Evolutionary conservation across 2,888 invertebrate genomes (phyloP), one percentile per base, ranked within the genome.

Genomic region (Meliscaeva auricollis): DNA sequence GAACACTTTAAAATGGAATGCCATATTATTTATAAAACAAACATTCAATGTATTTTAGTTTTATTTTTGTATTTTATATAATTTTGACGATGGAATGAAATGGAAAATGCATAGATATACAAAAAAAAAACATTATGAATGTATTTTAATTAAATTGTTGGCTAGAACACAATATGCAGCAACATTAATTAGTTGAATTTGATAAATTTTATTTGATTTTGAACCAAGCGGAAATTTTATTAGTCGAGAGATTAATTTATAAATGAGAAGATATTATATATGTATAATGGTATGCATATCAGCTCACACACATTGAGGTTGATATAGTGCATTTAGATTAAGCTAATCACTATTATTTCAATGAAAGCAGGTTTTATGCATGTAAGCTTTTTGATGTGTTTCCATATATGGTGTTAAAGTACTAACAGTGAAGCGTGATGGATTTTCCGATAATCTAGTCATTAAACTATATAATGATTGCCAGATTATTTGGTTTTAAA

Each of bases 101-200:
- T n/a, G n/a, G n/a, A n/a, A n/a, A n/a, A n/a, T 35, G 41, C 7
- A 9, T 38, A 11, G 35, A 8, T 38, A 8, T 1, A 11, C 11
- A 20, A 26, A 48, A 58, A 32, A 64, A 11, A 70, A 46, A 7
- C 5, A 32, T 38, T 38, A 76, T 75, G 8, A 56, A 78, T 56
- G 56, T 15, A 50, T 74, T 74, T 83, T 83, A 78, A 83, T 83
- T 83, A 70, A 78, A 78, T 64, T 78, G 78, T 64, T 69, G 56
- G 22, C 2, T 41, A 20, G 8, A 38, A 38, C 9, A 38, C 35
- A 79, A 52, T 73, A 78, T 78, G 78, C 44, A 66, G 15, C 0
- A 60, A 22, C 60, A 80, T 80, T 80, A 80, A 79, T 79, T 79
- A 79, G 52, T 79, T 68, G 56, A 50, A 62, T 78, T 70, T 46